Conservation (phyloP, 1,140 invertebrate species). For the Phortica variegata region DNA sequence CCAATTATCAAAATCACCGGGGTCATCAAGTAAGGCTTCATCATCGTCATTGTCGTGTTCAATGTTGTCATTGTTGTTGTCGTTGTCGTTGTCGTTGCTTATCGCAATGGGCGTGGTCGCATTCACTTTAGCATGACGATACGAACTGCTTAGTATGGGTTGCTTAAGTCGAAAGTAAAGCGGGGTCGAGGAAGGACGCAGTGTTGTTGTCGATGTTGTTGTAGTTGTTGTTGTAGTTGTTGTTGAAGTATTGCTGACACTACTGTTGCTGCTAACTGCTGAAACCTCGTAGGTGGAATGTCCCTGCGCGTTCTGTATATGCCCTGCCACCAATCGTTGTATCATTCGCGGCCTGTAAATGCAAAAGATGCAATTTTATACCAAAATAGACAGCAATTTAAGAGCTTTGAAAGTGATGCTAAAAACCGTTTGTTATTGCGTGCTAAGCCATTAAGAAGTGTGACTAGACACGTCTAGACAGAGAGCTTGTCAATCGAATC, state of each 20-base stretch:
- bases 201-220: conserved; percentile 6
- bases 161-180: conserved; percentile 17
- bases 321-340: conserved; percentile 65
- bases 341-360: conserved; percentile 59
- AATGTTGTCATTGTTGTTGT: conserved; percentile 1
- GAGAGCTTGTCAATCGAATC: no score
- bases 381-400: no score
- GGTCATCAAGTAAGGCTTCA: conserved; percentile 50
- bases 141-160: conserved; percentile 34
- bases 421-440: no score
- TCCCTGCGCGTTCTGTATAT: conserved; percentile 58
- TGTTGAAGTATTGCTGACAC: conserved; percentile 11
- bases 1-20: conserved; percentile 60
- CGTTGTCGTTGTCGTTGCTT: background rate
- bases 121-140: conserved; percentile 20
- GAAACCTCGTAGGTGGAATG: conserved; percentile 45
- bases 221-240: conserved; percentile 1
- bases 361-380: conserved; percentile 2
- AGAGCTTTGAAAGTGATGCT: no score
- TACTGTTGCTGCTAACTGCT: conserved; percentile 39
- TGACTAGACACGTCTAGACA: no score
- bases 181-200: background rate
- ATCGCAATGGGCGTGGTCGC: background rate
- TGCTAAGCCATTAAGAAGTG: no score
- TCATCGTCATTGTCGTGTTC: conserved; percentile 37